Percentiles rank a stretch among this genome's conserved stretches.
Evolutionary conservation across 2,113 vertebrate species (phyloP).

Genomic region (Willisornis vidua): DNA sequence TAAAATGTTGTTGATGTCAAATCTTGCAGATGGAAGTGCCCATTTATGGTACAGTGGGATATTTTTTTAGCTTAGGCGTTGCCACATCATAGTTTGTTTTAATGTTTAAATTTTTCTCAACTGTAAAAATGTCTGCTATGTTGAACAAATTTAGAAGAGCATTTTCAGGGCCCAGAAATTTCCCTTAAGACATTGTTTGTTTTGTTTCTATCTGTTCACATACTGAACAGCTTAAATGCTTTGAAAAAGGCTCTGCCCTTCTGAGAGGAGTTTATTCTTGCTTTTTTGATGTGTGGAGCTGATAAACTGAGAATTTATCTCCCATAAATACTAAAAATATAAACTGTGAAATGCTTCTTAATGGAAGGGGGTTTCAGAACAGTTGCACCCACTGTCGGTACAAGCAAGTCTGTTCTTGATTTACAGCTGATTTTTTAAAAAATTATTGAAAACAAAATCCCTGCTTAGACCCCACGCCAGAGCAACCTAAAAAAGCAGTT

Average conservation of each 20-base stretch:
- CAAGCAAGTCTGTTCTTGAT: background rate
- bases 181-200: constrained; percentile 12
- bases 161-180: background rate
- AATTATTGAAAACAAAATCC: background rate
- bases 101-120: constrained; percentile 30
- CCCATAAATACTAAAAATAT: background rate
- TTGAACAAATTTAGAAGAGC: constrained; percentile 36
- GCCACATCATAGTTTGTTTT: background rate
- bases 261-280: constrained; percentile 15
- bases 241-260: background rate
- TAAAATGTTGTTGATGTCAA: background rate
- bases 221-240: constrained; percentile 2
- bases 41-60: constrained; percentile 7
- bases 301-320: constrained; percentile 24
- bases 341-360: background rate
- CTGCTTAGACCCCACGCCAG: background rate
- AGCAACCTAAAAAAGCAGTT: background rate
- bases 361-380: background rate
- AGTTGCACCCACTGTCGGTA: background rate
- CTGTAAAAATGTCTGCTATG: constrained; percentile 43
- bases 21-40: background rate
- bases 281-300: constrained; percentile 27
- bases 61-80: background rate
- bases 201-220: constrained; percentile 22
- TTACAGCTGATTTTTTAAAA: background rate